Percentiles rank a stretch among this genome's conserved stretches.
phyloP scores from a whole-genome alignment of 2,797 vertebrate species.

The Argentina silus region DNA sequence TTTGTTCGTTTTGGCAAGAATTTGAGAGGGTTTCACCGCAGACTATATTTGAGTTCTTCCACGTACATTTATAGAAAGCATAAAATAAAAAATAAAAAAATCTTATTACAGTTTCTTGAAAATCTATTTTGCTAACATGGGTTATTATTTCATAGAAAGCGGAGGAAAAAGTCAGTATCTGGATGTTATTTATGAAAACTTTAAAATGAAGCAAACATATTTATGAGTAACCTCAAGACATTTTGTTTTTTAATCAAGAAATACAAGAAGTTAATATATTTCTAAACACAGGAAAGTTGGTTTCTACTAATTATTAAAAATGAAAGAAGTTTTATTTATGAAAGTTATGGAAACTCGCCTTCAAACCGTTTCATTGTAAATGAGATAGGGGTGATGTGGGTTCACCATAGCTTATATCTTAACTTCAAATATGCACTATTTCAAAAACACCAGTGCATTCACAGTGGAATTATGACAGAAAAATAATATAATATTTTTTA shows the following conservation, averaged over 20 bases:
- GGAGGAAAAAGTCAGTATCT: conserved; percentile 83
- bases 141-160: conserved; percentile 86
- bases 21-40: conserved; percentile 72
- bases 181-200: conserved; percentile 87
- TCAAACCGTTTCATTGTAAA: conserved; percentile 57
- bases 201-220: conserved; percentile 81
- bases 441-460: conserved; percentile 69
- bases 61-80: conserved; percentile 82
- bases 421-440: conserved; percentile 72
- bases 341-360: conserved; percentile 68
- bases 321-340: conserved; percentile 87
- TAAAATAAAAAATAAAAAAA: conserved; percentile 77
- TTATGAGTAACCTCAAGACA: conserved; percentile 85
- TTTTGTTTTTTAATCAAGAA: conserved; percentile 87
- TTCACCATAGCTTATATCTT: conserved; percentile 73
- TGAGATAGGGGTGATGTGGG: conserved; percentile 48
- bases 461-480: conserved; percentile 75
- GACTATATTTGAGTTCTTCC: conserved; percentile 81
- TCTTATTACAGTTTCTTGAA: conserved; percentile 81
- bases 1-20: conserved; percentile 66
- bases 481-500: conserved; percentile 82
- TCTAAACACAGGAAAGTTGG: conserved; percentile 84
- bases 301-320: conserved; percentile 83
- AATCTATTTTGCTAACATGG: conserved; percentile 89
- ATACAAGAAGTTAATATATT: conserved; percentile 87